Evolutionary conservation across 2,888 invertebrate genomes (phyloP).

Genomic region (Elmis aenea): DNA sequence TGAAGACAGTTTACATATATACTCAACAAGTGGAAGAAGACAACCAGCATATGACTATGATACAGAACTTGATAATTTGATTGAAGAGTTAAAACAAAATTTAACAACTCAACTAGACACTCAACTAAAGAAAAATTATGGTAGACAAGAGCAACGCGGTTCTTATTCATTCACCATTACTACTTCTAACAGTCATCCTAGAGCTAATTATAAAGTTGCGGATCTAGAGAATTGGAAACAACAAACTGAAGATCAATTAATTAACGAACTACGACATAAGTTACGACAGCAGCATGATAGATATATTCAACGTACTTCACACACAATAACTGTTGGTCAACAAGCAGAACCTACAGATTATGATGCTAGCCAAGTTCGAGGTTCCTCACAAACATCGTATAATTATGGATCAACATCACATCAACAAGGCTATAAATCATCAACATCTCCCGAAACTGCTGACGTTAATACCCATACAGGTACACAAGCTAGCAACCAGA

Average conservation of each 20-base stretch:
- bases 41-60: conserved; percentile 26
- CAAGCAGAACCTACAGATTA: not conserved
- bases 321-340: not conserved
- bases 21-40: conserved; percentile 2
- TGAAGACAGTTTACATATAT: conserved; percentile 14
- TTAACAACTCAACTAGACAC: conserved; percentile 36
- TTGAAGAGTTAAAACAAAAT: conserved; percentile 36
- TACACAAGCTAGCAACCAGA: not conserved
- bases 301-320: conserved; percentile 7
- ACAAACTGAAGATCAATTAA: conserved; percentile 38
- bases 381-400: not conserved
- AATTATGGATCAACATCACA: conserved; percentile 3
- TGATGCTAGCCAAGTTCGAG: not conserved
- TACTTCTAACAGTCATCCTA: conserved; percentile 28
- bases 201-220: conserved; percentile 37
- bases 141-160: conserved; percentile 34
- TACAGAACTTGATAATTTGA: conserved; percentile 32
- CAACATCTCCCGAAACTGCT: not conserved
- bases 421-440: not conserved
- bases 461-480: not conserved
- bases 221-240: conserved; percentile 37
- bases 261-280: conserved; percentile 29
- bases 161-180: conserved; percentile 32
- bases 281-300: conserved; percentile 22
- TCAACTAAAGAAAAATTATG: conserved; percentile 36